These are phyloP conservation scores for Acropora tenuis DNA, from an alignment of 64 coral and sea anemone species.

Conservation along the genomic window DNA sequence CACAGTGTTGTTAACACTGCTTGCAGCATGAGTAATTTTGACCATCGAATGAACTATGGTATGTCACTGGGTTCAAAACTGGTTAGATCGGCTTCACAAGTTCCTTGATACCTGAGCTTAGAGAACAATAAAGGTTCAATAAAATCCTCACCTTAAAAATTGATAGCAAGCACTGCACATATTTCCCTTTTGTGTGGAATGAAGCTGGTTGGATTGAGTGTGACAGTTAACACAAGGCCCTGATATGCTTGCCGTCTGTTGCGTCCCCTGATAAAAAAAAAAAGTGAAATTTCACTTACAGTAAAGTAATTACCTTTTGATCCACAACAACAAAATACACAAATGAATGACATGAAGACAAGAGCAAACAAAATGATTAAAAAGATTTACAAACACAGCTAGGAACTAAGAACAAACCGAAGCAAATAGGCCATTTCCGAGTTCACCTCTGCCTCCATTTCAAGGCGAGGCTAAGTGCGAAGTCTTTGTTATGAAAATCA, in stretches of 20 bases:
- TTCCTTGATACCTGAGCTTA: too few species aligned
- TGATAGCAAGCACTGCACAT: constrained; percentile 95
- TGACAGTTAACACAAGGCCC: constrained; percentile 73
- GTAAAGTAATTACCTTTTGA: neutral
- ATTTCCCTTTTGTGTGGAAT: constrained; percentile 83
- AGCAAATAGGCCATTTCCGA: neutral
- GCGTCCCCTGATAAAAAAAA: neutral
- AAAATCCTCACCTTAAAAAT: constrained; percentile 76
- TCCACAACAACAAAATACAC: neutral
- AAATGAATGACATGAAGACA: too few species aligned
- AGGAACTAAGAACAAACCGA: neutral
- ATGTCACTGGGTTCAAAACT: too few species aligned
- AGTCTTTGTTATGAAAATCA: too few species aligned
- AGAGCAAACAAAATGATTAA: neutral
- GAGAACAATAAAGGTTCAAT: neutral
- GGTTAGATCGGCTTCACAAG: too few species aligned
- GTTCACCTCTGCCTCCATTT: too few species aligned
- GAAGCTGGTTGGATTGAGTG: constrained; percentile 64
- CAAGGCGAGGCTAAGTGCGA: too few species aligned
- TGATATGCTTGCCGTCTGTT: constrained; percentile 22
- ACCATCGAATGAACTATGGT: too few species aligned
- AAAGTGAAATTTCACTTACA: neutral
- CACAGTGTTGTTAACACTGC: too few species aligned
- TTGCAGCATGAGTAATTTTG: too few species aligned
- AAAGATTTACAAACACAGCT: neutral